Conservation (phyloP, 1,140 invertebrate genomes). For the Chironomus striatipennis region DNA sequence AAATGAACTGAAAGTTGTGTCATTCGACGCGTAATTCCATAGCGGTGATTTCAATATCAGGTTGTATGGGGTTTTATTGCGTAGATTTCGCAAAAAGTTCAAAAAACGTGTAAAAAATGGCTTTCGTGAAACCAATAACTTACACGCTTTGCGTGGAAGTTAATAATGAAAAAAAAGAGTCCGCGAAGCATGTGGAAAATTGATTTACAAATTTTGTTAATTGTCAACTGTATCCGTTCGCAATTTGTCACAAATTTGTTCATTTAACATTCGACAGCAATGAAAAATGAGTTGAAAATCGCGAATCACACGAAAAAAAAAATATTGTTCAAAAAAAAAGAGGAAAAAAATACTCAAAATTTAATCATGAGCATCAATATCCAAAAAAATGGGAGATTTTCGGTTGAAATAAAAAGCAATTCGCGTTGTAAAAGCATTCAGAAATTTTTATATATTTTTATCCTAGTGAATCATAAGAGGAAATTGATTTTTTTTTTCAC, state of each 20-base stretch:
- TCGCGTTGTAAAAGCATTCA: not conserved
- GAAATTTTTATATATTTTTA: not conserved
- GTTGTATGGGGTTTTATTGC: too few species aligned
- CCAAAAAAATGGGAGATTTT: not conserved
- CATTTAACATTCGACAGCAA: not conserved
- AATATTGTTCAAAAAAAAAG: not conserved
- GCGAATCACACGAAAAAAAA: too few species aligned
- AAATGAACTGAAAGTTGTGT: too few species aligned
- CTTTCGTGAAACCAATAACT: too few species aligned
- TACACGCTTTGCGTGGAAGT: too few species aligned
- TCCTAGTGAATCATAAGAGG: not conserved
- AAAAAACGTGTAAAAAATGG: too few species aligned
- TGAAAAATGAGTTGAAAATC: not conserved
- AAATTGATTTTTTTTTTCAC: constrained; percentile 20
- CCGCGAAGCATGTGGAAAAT: constrained; percentile 11
- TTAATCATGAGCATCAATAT: constrained; percentile 10
- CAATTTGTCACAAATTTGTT: constrained; percentile 20
- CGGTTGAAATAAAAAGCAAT: too few species aligned
- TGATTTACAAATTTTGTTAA: constrained; percentile 23
- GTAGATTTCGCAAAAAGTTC: too few species aligned
- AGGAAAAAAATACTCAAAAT: not conserved
- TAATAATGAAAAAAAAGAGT: not conserved
- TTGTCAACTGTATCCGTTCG: constrained; percentile 17
- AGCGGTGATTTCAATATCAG: too few species aligned
- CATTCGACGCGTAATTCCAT: too few species aligned